Conservation (phyloP, 1,140 invertebrate genomes). For the Stenopsyche tienmushanensis region DNA sequence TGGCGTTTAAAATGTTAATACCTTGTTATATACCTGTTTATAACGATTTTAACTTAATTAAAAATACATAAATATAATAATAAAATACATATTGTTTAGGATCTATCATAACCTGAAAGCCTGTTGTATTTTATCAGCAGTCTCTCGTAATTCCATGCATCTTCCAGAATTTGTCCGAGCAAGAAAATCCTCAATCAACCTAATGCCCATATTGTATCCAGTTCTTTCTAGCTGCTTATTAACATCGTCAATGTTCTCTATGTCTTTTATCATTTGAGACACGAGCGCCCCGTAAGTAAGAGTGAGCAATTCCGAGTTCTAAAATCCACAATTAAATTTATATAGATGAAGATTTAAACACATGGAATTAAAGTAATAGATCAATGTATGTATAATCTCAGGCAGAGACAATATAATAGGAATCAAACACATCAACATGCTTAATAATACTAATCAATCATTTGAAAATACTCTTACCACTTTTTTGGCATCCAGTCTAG, state of each 20-base stretch:
- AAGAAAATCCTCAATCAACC: constrained; percentile 96
- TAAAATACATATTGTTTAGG: not conserved
- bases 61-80: not conserved
- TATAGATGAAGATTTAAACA: not conserved
- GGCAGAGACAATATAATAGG: not conserved
- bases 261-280: constrained; percentile 94
- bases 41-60: not conserved
- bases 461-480: constrained; percentile 47
- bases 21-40: not conserved
- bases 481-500: constrained; percentile 55
- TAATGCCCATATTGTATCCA: constrained; percentile 97
- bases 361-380: not conserved
- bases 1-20: not conserved
- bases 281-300: constrained; percentile 97
- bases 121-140: constrained; percentile 92
- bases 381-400: not conserved
- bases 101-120: constrained; percentile 51
- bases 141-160: constrained; percentile 95
- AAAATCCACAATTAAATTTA: constrained; percentile 46
- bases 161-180: constrained; percentile 86
- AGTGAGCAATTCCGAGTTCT: constrained; percentile 97
- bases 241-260: constrained; percentile 95
- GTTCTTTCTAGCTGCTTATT: constrained; percentile 92
- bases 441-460: not conserved
- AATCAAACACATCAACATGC: not conserved